Percentiles rank a stretch among this genome's conserved stretches.
Conservation (phyloP, 2,888 invertebrate genomes). For the Rhamnusium bicolor region DNA sequence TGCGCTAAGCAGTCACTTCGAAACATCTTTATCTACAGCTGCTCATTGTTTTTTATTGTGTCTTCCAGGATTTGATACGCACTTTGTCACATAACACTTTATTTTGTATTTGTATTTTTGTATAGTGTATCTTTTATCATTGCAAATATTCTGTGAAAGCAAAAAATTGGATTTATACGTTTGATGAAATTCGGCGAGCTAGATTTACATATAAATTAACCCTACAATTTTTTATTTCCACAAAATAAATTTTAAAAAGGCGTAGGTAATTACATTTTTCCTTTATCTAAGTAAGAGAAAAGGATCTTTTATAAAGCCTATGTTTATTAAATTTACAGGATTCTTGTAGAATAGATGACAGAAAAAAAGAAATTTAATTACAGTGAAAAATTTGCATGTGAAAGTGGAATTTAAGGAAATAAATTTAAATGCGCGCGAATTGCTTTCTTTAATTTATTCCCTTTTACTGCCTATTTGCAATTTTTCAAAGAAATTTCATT, state of each 20-base stretch:
- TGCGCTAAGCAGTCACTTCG: too few species aligned
- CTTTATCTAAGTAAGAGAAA: conserved; percentile 12
- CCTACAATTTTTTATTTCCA: conserved; percentile 21
- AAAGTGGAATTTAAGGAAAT: conserved; percentile 29
- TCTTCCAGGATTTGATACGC: too few species aligned
- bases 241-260: conserved; percentile 14
- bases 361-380: conserved; percentile 35
- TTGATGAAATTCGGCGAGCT: background rate
- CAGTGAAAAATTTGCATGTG: conserved; percentile 27
- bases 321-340: conserved; percentile 33
- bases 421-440: conserved; percentile 16
- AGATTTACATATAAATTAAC: conserved; percentile 35
- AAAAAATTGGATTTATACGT: background rate
- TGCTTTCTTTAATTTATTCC: conserved; percentile 5
- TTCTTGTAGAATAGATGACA: conserved; percentile 12
- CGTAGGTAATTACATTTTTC: conserved; percentile 30
- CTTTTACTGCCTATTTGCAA: background rate
- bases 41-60: too few species aligned
- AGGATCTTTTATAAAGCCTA: conserved; percentile 6
- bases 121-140: too few species aligned
- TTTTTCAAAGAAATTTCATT: background rate
- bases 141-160: background rate
- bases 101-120: too few species aligned
- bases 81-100: too few species aligned
- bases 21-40: too few species aligned